Conservation (phyloP, 2,797 vertebrate genomes). For the Pantherophis alleghaniensis region DNA sequence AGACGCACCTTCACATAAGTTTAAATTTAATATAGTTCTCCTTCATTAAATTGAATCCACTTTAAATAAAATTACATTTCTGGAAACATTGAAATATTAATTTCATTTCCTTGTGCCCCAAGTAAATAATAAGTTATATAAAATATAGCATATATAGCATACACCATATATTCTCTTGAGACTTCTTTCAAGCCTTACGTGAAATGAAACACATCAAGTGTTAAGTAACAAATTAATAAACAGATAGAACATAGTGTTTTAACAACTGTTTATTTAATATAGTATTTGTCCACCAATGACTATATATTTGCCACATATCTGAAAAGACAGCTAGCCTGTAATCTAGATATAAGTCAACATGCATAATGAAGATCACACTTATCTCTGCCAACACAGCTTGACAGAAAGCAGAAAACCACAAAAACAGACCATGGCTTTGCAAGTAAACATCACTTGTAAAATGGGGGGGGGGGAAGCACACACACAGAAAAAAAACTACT, state of each 20-base stretch:
- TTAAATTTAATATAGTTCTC: not conserved
- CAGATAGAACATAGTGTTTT: conserved; percentile 41
- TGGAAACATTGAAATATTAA: not conserved
- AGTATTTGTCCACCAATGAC: conserved; percentile 40
- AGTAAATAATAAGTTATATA: not conserved
- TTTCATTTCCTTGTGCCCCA: not conserved
- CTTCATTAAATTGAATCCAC: not conserved
- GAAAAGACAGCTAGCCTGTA: conserved; percentile 51
- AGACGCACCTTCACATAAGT: not conserved
- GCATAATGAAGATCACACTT: conserved; percentile 62
- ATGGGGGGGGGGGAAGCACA: not conserved
- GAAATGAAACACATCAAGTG: not conserved
- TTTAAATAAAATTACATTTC: not conserved
- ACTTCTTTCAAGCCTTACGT: not conserved
- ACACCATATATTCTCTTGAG: not conserved
- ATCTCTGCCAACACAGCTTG: conserved; percentile 63
- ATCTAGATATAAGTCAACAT: conserved; percentile 53
- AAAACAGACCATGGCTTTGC: conserved; percentile 43
- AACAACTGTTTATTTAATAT: conserved; percentile 38
- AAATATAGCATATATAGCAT: not conserved
- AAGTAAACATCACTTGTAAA: conserved; percentile 53
- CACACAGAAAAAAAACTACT: not conserved
- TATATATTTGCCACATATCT: conserved; percentile 50
- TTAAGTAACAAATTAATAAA: conserved; percentile 28
- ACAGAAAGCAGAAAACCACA: conserved; percentile 42